Evolutionary conservation across 1,140 invertebrate species (phyloP).

Genomic region (Pectinophora gossypiella): DNA sequence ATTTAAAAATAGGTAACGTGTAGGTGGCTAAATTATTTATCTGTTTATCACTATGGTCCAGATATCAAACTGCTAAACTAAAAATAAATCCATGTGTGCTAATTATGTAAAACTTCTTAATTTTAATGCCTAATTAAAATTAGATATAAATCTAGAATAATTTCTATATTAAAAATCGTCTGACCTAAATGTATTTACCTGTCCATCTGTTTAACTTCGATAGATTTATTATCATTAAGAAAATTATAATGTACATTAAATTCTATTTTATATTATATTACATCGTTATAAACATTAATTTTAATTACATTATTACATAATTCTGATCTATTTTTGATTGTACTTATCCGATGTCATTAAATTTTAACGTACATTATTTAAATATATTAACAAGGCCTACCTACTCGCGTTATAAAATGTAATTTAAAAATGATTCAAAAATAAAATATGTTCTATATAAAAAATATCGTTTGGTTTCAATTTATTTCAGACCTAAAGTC

Average conservation of each 20-base stretch:
- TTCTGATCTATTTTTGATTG: constrained; percentile 46
- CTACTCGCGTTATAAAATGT: constrained; percentile 43
- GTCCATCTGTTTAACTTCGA: constrained; percentile 25
- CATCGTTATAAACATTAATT: constrained; percentile 46
- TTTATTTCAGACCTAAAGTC: constrained; percentile 1
- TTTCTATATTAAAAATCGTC: constrained; percentile 26
- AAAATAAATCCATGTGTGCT: constrained; percentile 23
- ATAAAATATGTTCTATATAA: constrained; percentile 46
- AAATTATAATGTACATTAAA: constrained; percentile 40
- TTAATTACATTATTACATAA: constrained; percentile 52
- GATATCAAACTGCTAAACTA: constrained; percentile 20
- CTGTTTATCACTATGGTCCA: constrained; percentile 20
- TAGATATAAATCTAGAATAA: constrained; percentile 29
- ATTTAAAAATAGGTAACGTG: constrained; percentile 14
- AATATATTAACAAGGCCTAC: constrained; percentile 43
- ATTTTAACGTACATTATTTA: constrained; percentile 51
- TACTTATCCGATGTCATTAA: constrained; percentile 51
- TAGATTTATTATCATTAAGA: constrained; percentile 30
- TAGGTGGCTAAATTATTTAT: constrained; percentile 24
- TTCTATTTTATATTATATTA: constrained; percentile 53
- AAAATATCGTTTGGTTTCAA: constrained; percentile 25
- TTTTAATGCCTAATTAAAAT: constrained; percentile 47
- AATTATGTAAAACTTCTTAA: constrained; percentile 40
- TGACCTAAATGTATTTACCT: constrained; percentile 23
- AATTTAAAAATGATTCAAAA: constrained; percentile 51